phyloP scores from a whole-genome alignment of 2,888 invertebrate species.

The Agrochola litura region DNA sequence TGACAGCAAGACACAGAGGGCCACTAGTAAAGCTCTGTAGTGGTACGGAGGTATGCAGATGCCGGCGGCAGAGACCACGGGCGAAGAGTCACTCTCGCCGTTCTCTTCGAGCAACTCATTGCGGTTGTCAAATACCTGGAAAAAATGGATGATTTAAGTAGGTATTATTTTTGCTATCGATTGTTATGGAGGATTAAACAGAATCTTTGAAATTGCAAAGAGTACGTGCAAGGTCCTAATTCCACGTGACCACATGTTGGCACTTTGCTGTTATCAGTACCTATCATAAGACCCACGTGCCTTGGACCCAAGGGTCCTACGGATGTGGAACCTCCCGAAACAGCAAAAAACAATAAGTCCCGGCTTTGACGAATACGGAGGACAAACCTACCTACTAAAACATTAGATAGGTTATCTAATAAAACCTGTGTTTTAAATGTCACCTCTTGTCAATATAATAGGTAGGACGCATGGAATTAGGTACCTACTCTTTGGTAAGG shows the following conservation, averaged over 20 bases:
- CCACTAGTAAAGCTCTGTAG: slow-evolving; percentile 95
- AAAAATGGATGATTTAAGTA: background rate
- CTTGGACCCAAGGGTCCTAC: background rate
- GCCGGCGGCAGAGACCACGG: slow-evolving; percentile 92
- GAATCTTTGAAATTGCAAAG: background rate
- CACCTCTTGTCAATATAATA: too few species aligned
- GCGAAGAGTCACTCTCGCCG: slow-evolving; percentile 91
- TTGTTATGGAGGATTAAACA: background rate
- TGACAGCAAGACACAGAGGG: slow-evolving; percentile 94
- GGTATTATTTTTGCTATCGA: background rate
- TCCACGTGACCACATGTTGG: background rate
- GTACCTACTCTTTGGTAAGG: too few species aligned
- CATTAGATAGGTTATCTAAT: background rate
- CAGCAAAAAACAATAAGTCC: background rate
- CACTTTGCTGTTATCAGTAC: background rate
- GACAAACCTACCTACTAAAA: background rate
- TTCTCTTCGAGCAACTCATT: slow-evolving; percentile 93
- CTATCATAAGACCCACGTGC: background rate
- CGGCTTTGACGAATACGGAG: background rate
- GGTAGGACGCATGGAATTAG: background rate
- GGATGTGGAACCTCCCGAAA: background rate
- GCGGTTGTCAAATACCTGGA: slow-evolving; percentile 95
- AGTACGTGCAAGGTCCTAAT: too few species aligned
- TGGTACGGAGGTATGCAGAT: slow-evolving; percentile 96
- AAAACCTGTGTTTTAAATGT: too few species aligned